Base-by-base conservation (phyloP, 2,797 vertebrate genomes). In the Coreius guichenoti region DNA sequence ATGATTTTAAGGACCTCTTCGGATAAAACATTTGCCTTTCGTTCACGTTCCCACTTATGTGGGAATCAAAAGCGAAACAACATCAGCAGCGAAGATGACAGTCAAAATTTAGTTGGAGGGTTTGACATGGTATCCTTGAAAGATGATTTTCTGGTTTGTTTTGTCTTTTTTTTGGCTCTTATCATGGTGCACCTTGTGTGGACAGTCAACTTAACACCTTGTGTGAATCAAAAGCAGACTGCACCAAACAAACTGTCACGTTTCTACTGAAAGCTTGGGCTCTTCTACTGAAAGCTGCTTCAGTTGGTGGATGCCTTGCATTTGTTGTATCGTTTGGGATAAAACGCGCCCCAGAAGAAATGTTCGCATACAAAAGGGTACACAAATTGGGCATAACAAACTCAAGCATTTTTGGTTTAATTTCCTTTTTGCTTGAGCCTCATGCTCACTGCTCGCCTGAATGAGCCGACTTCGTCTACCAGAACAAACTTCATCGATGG, bases 1-100 rank as follows among this genome's bases (percentile, higher is more conserved):
- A 96, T 72, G 98, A 99, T 90, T 95, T 99, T 89, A 99, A 99
- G 94, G 98, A 99, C 93, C 96, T 99, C 81, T 99, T 99, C 78
- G 98, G 98, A 86, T 99, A 96, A 96, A 90, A 56, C 61, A 5
- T 47, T 49, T 43, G 63, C 45, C 54, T 49, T 17, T 29, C 1
- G 11, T 51, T 74, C 65, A 39, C 5, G 2, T 80, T 85, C 39
- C 33, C 23, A 54, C 69, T 45, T 72, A 1, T 21, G 9, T 58
- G 69, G 36, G 11, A 31, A 84, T 43, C 1, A 5, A 39, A 31
- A 58, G 33, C 7, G 16, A 86, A 73, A 73, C 12, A 6, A 43
- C 63, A 83, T 80, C 39, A 76, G 78, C 54, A 80, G 51, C 6
- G 17, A 68, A 19, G 23, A 26, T 21, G 45, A 74, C 39, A 73